These are phyloP conservation scores for Erpobdella octoculata DNA, from an alignment of 2,888 invertebrate species.

Conservation along the genomic window DNA sequence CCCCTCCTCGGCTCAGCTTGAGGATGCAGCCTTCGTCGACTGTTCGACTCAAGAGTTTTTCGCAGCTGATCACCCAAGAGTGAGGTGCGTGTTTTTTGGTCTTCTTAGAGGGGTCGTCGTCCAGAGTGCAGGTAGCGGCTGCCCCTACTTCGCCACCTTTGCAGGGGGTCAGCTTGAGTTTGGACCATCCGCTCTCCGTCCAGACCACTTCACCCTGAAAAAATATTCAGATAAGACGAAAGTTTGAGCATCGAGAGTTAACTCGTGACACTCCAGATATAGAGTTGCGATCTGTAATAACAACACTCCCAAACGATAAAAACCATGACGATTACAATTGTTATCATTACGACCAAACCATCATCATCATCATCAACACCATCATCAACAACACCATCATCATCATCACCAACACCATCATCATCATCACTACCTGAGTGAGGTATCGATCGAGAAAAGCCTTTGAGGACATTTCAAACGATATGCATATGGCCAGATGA, in stretches of 20 bases:
- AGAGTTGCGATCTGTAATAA: too few relatives aligned
- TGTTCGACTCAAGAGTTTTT: constrained; percentile 78
- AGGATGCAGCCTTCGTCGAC: constrained; percentile 76
- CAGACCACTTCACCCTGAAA: constrained; percentile 30
- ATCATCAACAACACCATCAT: too few relatives aligned
- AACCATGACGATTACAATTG: not conserved
- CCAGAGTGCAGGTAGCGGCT: not conserved
- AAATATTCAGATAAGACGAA: not conserved
- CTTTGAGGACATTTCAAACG: constrained; percentile 84
- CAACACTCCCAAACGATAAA: not conserved
- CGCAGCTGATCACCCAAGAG: constrained; percentile 90
- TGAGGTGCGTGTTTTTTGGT: constrained; percentile 56
- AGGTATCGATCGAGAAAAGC: constrained; percentile 90
- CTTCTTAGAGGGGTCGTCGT: not conserved
- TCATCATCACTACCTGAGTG: constrained; percentile 51
- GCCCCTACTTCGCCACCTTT: constrained; percentile 39
- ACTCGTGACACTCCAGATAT: too few relatives aligned
- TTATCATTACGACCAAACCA: not conserved
- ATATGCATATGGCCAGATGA: constrained; percentile 81
- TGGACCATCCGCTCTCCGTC: constrained; percentile 44
- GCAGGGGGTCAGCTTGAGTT: not conserved
- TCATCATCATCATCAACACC: too few relatives aligned
- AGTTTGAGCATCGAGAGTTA: not conserved
- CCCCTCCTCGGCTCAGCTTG: constrained; percentile 62
- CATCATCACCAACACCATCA: too few relatives aligned